A percentile compares a stretch with the other conserved stretches of the same genome.
These are phyloP conservation scores for Microtus ochrogaster DNA, from an alignment of 2,113 vertebrate genomes.

Conservation along the genomic window DNA sequence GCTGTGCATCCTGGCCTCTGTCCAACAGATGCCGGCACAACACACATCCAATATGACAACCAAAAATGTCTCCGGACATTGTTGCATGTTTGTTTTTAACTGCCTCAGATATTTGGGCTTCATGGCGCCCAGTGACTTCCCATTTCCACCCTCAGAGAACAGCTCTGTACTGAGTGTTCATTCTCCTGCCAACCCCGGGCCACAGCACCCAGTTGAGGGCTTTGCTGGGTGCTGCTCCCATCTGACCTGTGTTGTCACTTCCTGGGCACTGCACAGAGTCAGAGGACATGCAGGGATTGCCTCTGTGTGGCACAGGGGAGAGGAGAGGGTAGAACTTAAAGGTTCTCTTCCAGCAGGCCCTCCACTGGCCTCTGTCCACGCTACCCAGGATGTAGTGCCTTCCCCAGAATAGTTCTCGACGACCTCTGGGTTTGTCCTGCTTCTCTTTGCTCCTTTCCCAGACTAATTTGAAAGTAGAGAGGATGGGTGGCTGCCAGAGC, in stretches of 20 bases:
- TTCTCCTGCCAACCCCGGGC: background rate
- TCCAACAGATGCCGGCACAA: background rate
- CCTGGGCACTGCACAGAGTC: background rate
- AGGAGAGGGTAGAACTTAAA: background rate
- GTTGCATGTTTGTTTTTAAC: background rate
- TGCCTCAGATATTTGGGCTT: background rate
- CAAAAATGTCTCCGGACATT: background rate
- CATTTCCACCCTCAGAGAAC: background rate
- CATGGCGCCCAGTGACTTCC: background rate
- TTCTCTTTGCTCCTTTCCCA: background rate
- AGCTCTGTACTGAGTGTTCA: background rate
- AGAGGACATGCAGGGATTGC: background rate
- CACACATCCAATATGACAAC: background rate
- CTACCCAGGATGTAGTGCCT: background rate
- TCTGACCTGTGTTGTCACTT: slow-evolving; percentile 11
- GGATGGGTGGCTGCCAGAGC: background rate
- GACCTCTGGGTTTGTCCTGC: background rate
- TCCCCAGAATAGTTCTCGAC: background rate
- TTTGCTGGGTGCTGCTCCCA: background rate
- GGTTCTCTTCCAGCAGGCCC: background rate
- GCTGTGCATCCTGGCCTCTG: background rate
- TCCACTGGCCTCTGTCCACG: background rate
- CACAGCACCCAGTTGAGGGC: background rate
- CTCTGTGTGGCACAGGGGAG: background rate
- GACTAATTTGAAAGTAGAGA: background rate